phyloP scores from a whole-genome alignment of 2,113 vertebrate species.

The Osmerus eperlanus region DNA sequence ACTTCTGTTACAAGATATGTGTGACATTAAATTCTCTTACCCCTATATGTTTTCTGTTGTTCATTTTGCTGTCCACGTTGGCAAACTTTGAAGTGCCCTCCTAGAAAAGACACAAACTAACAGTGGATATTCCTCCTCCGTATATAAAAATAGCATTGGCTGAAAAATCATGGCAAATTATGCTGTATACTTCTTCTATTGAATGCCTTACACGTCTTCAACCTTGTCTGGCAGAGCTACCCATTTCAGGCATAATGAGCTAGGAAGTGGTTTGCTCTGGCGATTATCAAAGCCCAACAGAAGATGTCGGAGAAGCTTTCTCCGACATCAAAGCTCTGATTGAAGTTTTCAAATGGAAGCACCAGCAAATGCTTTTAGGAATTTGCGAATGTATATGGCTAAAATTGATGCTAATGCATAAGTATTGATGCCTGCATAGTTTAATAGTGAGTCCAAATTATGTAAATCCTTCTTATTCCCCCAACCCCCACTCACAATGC shows the following conservation, averaged over 20 bases:
- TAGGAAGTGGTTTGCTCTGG: slow-evolving; percentile 23
- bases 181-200: no score
- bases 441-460: slow-evolving; percentile 34
- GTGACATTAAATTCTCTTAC: slow-evolving; percentile 49
- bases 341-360: slow-evolving; percentile 44
- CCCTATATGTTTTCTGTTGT: slow-evolving; percentile 57
- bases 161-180: no score
- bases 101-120: slow-evolving; percentile 28
- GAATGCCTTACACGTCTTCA: not conserved
- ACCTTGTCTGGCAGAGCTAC: slow-evolving; percentile 10
- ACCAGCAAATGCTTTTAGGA: slow-evolving; percentile 32
- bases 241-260: slow-evolving; percentile 32
- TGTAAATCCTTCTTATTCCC: slow-evolving; percentile 32
- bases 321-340: slow-evolving; percentile 38
- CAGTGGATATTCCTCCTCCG: not conserved
- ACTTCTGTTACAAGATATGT: slow-evolving; percentile 29
- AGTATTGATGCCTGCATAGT: slow-evolving; percentile 33
- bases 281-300: slow-evolving; percentile 37
- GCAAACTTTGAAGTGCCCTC: slow-evolving; percentile 66
- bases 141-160: no score
- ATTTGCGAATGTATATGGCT: slow-evolving; percentile 33
- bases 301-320: slow-evolving; percentile 20
- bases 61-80: slow-evolving; percentile 65
- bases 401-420: slow-evolving; percentile 45
- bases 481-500: slow-evolving; percentile 23